A percentile compares a stretch with the other conserved stretches of the same genome.
Conservation (phyloP, 2,888 invertebrate genomes). For the Ophion ventricosus region DNA sequence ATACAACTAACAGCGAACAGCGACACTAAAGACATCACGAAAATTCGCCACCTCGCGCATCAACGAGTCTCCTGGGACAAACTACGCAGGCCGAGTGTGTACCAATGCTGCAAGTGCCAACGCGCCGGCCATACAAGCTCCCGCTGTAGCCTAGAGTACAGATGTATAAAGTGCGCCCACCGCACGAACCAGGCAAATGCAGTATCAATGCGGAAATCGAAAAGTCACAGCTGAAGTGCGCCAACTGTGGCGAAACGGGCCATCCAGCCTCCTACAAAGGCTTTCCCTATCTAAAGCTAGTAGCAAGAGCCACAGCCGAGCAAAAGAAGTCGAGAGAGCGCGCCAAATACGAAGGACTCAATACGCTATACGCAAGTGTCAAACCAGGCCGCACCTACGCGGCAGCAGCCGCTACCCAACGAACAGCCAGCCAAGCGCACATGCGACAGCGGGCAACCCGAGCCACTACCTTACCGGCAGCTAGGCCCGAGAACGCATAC, state of each 20-base stretch:
- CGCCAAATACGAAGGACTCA: not conserved
- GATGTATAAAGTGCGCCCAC: constrained; percentile 45
- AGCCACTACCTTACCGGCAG: no score
- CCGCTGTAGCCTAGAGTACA: constrained; percentile 19
- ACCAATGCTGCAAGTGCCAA: constrained; percentile 45
- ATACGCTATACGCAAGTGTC: not conserved
- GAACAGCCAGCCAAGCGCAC: no score
- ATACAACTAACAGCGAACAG: constrained; percentile 20
- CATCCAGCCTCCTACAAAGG: constrained; percentile 54
- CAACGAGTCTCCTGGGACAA: constrained; percentile 44
- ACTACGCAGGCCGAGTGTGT: constrained; percentile 18
- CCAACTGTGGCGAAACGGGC: constrained; percentile 40
- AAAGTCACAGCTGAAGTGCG: constrained; percentile 31
- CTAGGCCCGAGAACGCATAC: not conserved
- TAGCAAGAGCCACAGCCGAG: constrained; percentile 2
- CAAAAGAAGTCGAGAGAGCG: constrained; percentile 1
- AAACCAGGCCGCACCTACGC: constrained; percentile 5
- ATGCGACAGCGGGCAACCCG: no score
- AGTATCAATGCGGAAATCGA: not conserved
- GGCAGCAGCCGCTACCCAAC: no score
- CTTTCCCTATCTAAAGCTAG: constrained; percentile 44
- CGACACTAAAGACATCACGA: not conserved
- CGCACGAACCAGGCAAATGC: constrained; percentile 38
- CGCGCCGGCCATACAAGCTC: constrained; percentile 36
- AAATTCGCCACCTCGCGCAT: constrained; percentile 21